A percentile compares a stretch with the other conserved stretches of the same genome.
These are phyloP conservation scores for Irena cyanogastra DNA, from an alignment of 2,113 vertebrate species.

Conservation along the genomic window DNA sequence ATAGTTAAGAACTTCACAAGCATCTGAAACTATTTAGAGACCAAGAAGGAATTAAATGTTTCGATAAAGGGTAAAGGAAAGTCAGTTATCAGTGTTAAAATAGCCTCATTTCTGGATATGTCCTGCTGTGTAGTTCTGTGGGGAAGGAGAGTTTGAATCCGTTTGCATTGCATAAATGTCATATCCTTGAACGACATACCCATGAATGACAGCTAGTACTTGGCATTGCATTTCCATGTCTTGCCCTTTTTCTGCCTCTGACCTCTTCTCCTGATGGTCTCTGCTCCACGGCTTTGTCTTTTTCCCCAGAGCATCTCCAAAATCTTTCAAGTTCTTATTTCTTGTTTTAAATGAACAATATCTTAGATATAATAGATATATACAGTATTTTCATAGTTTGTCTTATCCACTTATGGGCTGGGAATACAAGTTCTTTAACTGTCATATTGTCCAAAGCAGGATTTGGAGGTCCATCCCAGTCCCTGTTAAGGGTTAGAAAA, in stretches of 20 bases:
- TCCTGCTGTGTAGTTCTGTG: background rate
- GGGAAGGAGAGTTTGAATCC: background rate
- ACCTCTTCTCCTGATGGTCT: background rate
- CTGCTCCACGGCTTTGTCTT: background rate
- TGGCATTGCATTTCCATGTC: background rate
- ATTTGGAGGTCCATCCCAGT: background rate
- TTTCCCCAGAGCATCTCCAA: background rate
- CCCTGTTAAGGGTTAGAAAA: background rate
- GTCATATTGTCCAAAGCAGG: background rate
- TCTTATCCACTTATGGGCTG: background rate
- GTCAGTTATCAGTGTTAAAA: background rate
- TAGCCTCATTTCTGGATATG: background rate
- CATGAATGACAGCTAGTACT: background rate
- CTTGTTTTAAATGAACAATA: background rate
- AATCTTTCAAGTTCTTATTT: background rate
- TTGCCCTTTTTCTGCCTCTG: background rate
- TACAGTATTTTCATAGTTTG: background rate
- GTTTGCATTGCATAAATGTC: background rate
- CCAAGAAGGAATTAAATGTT: background rate
- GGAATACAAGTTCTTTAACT: background rate
- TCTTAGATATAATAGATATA: background rate
- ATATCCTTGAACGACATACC: background rate
- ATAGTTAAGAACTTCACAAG: background rate
- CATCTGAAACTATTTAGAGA: slow-evolving; percentile 12
- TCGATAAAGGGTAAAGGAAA: background rate